phyloP scores from a whole-genome alignment of 2,797 vertebrate species.

The Oceanodroma leucorhoa region DNA sequence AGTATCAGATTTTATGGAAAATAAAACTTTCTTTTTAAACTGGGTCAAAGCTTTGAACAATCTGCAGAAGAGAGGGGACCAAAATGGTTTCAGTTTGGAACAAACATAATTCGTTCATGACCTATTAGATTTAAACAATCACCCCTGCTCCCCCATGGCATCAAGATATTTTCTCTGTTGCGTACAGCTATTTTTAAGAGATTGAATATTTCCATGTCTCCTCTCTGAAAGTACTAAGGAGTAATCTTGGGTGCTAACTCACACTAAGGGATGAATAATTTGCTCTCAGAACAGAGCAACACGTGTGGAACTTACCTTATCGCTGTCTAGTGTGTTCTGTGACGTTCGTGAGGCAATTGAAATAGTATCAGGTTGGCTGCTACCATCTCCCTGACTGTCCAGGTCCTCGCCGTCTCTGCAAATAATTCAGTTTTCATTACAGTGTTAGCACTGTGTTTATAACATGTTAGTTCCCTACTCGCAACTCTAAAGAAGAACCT shows the following conservation, averaged over 20 bases:
- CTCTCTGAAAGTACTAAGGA: background rate
- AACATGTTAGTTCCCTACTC: background rate
- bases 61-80: background rate
- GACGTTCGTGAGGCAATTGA: constrained; percentile 97
- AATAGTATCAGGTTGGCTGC: constrained; percentile 97
- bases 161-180: background rate
- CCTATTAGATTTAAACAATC: background rate
- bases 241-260: background rate
- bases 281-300: background rate
- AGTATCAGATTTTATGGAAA: background rate
- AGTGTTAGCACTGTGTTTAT: background rate
- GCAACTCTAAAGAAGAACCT: background rate
- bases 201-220: fast-evolving
- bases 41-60: background rate
- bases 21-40: background rate
- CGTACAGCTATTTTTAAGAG: background rate
- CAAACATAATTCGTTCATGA: background rate
- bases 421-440: background rate
- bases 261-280: background rate
- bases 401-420: constrained; percentile 94
- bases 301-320: constrained; percentile 83
- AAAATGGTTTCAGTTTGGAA: background rate
- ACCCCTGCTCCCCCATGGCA: background rate
- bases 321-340: constrained; percentile 97
- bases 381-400: constrained; percentile 97